Conservation (phyloP, 2,797 vertebrate species). For the Spea hammondii region DNA sequence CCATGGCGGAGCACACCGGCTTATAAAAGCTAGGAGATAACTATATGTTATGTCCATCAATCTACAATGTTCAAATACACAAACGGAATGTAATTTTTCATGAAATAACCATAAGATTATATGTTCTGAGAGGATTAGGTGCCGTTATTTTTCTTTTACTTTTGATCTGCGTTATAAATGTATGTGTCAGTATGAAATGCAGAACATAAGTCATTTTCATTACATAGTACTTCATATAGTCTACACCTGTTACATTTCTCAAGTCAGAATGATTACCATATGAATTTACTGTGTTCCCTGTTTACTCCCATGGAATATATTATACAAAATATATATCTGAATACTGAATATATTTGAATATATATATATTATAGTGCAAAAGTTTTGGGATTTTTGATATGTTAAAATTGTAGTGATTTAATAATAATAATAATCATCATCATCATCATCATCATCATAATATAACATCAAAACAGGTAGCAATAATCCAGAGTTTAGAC, state of each 20-base stretch:
- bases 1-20: too few species aligned
- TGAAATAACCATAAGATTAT: constrained; percentile 22
- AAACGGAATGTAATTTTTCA: constrained; percentile 13
- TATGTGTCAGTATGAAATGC: constrained; percentile 49
- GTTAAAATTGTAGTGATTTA: too few species aligned
- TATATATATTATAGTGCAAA: too few species aligned
- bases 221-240: constrained; percentile 21
- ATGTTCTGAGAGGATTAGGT: constrained; percentile 43
- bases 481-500: too few species aligned
- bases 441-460: too few species aligned
- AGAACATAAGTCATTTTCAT: constrained; percentile 41
- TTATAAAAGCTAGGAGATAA: too few species aligned
- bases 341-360: too few species aligned
- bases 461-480: too few species aligned
- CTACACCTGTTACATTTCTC: constrained; percentile 50
- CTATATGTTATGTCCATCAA: not conserved
- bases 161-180: constrained; percentile 47
- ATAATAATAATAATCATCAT: too few species aligned
- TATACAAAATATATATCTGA: too few species aligned
- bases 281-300: constrained; percentile 14
- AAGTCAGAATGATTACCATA: constrained; percentile 48
- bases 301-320: not conserved
- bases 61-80: not conserved
- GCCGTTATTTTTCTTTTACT: constrained; percentile 32
- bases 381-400: too few species aligned